Evolutionary conservation across 2,888 invertebrate genomes (phyloP).

Genomic region (Quadroppia sp.): DNA sequence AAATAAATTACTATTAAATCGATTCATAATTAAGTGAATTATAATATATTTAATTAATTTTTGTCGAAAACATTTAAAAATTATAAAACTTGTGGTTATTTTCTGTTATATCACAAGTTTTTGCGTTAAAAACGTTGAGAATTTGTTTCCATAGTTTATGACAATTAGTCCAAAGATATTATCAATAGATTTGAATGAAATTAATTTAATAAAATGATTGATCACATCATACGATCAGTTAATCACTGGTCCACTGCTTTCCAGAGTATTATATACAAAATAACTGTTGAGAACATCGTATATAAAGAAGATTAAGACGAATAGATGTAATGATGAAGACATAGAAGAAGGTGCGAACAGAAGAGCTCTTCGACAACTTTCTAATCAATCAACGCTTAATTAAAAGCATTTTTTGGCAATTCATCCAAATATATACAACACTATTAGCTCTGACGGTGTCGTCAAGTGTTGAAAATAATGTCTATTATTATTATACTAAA

Average conservation of each 20-base stretch:
- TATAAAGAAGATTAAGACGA: slow-evolving; percentile 20
- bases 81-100: background rate
- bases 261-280: slow-evolving; percentile 32
- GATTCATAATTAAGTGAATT: background rate
- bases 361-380: slow-evolving; percentile 9
- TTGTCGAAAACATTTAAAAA: background rate
- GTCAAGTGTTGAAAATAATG: slow-evolving; percentile 12
- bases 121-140: background rate
- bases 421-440: background rate
- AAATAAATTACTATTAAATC: background rate
- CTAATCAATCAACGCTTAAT: slow-evolving; percentile 18
- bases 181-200: background rate
- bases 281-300: slow-evolving; percentile 25
- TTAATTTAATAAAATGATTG: slow-evolving; percentile 22
- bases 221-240: slow-evolving; percentile 30
- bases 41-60: background rate
- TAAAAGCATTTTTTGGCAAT: background rate
- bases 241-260: slow-evolving; percentile 30
- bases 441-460: slow-evolving; percentile 6
- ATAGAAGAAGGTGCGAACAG: slow-evolving; percentile 26
- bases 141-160: background rate
- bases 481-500: background rate
- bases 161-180: slow-evolving; percentile 20
- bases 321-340: background rate
- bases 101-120: background rate